A percentile compares a stretch with the other conserved stretches of the same genome.
Conservation (phyloP, 2,113 vertebrate genomes). For the Camarhynchus parvulus region DNA sequence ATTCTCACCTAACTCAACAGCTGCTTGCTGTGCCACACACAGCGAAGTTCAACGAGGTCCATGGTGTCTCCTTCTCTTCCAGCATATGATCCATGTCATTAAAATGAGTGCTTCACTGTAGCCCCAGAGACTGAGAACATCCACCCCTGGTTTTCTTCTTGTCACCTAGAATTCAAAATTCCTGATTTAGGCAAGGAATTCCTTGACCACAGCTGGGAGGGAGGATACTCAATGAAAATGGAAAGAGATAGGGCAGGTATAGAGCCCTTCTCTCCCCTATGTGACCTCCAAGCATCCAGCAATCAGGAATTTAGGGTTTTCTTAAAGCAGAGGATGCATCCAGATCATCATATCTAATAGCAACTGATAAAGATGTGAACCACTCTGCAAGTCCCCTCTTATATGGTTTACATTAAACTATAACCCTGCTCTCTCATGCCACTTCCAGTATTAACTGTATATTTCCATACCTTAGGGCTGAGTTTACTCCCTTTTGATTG, state of each 20-base stretch:
- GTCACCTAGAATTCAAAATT: neutral
- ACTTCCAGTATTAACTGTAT: neutral
- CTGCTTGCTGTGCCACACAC: neutral
- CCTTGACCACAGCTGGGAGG: rapidly evolving
- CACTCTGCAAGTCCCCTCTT: neutral
- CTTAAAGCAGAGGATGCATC: neutral
- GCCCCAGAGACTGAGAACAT: neutral
- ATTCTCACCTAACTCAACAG: neutral
- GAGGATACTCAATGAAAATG: neutral
- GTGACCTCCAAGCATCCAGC: neutral
- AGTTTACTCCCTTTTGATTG: neutral
- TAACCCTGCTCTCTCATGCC: neutral
- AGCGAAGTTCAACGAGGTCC: neutral
- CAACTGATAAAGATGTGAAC: neutral
- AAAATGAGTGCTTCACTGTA: neutral
- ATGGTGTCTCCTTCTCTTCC: neutral
- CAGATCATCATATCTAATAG: neutral
- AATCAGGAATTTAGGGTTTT: neutral
- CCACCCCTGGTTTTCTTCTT: neutral
- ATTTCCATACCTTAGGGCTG: neutral
- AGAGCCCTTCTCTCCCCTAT: rapidly evolving
- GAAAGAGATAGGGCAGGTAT: neutral
- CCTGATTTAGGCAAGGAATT: neutral
- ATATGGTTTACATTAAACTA: rapidly evolving
- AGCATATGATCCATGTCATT: neutral